Base-by-base conservation (phyloP, 2,888 invertebrate species). In the Ornithoptera alexandrae region DNA sequence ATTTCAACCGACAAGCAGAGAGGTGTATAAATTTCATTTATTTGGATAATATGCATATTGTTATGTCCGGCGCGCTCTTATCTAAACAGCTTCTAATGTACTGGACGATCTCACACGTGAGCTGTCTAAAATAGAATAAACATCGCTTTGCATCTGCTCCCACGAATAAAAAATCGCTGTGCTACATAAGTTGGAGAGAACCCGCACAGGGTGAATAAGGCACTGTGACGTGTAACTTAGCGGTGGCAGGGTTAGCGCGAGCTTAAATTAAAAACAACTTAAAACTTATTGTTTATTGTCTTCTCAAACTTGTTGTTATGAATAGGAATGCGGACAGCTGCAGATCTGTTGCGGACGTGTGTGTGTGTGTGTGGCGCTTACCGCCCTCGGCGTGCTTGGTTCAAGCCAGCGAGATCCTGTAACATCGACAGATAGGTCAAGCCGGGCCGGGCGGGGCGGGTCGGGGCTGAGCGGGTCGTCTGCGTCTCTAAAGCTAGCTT, bases 381-480 rank as follows among this genome's bases (percentile, higher is more conserved):
- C 73, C 72, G 74, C 72, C 62, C 58, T 73, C 74, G 74, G 74
- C 74, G 76, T 72, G 72, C 76, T 78, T 77, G 83, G 81, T 71
- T 89, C 84, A 92, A 85, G 79, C 80, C 88, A 92, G 82, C 82
- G 91, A 81, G 85, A 92, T 90, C 91, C 92, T 92, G 92, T 89
- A 92, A 92, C 85, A 92, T 84, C 78, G 81, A 90, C 77, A 86
- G 78, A 79, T 82, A 91, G 90, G 88, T 92, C 91, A 92, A 88
- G 90, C 86, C 77, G 81, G 81, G 81, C 80, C 74, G 75, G 83
- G 76, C 76, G 78, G 81, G 81, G 80, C 76, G 30, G 24, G 24
- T 30, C 24, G 24, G 24, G 24, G 24, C 5, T 30, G 24, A 5
- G 79, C 72, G 72, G 76, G 12, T 46, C 72, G 83, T 86, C 86